A percentile compares a stretch with the other conserved stretches of the same genome.
These are phyloP conservation scores for Eulithis prunata DNA, from an alignment of 2,888 invertebrate species.

Conservation along the genomic window DNA sequence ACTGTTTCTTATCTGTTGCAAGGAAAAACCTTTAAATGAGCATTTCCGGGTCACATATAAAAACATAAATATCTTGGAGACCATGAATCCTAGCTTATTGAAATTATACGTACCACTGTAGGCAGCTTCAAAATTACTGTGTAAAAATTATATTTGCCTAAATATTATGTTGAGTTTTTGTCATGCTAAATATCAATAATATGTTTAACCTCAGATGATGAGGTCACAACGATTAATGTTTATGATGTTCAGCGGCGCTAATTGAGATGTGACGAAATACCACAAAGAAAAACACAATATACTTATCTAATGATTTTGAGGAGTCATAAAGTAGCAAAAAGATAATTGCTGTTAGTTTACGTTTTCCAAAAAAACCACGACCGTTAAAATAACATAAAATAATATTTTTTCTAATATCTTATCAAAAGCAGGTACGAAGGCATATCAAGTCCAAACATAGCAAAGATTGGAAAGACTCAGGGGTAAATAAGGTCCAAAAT, in stretches of 20 bases:
- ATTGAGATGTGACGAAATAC: constrained; percentile 16
- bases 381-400: neutral
- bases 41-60: too few relatives aligned
- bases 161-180: neutral
- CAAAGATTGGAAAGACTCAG: too few relatives aligned
- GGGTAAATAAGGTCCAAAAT: too few relatives aligned
- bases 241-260: constrained; percentile 14
- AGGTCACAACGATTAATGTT: constrained; percentile 22
- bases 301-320: constrained; percentile 3
- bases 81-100: too few relatives aligned
- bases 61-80: too few relatives aligned
- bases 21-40: too few relatives aligned
- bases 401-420: too few relatives aligned
- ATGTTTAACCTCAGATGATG: constrained; percentile 16
- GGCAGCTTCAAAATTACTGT: too few relatives aligned
- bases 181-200: constrained; percentile 10
- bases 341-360: constrained; percentile 2
- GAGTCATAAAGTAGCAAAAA: constrained; percentile 8
- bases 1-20: too few relatives aligned
- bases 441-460: too few relatives aligned
- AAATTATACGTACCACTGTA: too few relatives aligned
- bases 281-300: constrained; percentile 10
- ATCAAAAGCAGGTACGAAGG: too few relatives aligned
- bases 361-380: neutral
- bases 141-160: neutral